phyloP scores from a whole-genome alignment of 53 echinoderm and acorn worm species.

The Holothuria leucospilota region DNA sequence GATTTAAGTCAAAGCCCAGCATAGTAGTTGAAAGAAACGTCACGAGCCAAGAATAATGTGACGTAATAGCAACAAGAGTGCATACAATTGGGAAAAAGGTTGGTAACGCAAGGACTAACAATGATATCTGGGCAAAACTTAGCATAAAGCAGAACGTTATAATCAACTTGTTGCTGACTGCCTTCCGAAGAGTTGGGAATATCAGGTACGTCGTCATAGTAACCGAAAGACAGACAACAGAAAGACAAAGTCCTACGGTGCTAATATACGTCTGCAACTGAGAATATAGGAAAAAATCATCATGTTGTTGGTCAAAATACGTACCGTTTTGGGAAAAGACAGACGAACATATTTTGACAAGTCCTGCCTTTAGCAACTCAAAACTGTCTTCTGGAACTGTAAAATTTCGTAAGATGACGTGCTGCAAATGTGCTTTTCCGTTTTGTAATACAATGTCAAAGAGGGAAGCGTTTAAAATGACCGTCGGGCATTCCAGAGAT shows the following conservation, averaged over 20 bases:
- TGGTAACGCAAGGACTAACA: slow-evolving; percentile 12
- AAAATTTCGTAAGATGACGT: not conserved
- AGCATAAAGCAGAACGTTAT: not conserved
- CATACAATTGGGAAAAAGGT: not conserved
- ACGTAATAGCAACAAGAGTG: not conserved
- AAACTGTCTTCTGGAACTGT: not conserved
- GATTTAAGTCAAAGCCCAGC: slow-evolving; percentile 19
- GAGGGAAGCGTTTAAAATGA: not conserved
- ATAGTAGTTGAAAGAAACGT: slow-evolving; percentile 11
- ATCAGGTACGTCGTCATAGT: not conserved
- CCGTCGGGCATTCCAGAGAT: not conserved
- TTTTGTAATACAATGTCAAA: not conserved
- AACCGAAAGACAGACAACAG: slow-evolving; percentile 14
- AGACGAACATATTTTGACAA: slow-evolving; percentile 5
- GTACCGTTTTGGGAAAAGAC: not conserved
- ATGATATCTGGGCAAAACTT: not conserved
- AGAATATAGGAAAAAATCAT: not conserved
- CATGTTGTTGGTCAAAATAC: not conserved
- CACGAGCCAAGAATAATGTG: slow-evolving; percentile 7
- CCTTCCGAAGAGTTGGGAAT: slow-evolving; percentile 14
- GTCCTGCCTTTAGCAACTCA: not conserved
- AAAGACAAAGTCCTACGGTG: not conserved
- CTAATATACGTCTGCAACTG: not conserved
- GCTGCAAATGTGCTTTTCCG: not conserved
- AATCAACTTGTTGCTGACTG: slow-evolving; percentile 1